Conservation (phyloP, 2,113 vertebrate genomes). For the Poecile atricapillus region DNA sequence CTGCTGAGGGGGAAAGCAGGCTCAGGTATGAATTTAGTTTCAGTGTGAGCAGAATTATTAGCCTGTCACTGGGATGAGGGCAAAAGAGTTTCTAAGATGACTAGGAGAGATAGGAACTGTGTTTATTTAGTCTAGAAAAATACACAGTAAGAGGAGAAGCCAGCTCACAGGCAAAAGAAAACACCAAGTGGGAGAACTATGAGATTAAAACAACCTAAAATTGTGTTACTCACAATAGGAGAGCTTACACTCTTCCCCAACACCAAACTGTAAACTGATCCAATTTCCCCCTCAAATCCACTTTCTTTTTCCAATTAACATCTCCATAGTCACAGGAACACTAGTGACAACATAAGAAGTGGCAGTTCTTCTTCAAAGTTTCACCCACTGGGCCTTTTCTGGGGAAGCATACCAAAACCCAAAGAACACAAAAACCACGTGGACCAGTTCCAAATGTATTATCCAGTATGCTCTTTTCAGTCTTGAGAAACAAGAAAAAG, state of each 20-base stretch:
- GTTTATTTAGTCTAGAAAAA: neutral
- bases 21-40: neutral
- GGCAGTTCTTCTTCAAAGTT: neutral
- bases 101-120: neutral
- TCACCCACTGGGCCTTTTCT: neutral
- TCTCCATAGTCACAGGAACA: neutral
- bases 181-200: neutral
- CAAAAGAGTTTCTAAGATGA: neutral
- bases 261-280: neutral
- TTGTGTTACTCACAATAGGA: neutral
- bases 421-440: neutral
- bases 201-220: neutral
- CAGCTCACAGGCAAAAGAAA: neutral
- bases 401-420: neutral
- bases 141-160: neutral
- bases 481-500: conserved; percentile 1
- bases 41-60: neutral
- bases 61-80: neutral
- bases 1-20: neutral
- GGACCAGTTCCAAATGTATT: neutral
- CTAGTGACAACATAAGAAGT: neutral
- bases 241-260: neutral
- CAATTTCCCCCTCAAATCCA: neutral
- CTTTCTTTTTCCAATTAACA: neutral
- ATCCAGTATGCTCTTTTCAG: neutral